Base-by-base conservation (phyloP, 2,113 vertebrate species). In the Onychostruthus taczanowskii region DNA sequence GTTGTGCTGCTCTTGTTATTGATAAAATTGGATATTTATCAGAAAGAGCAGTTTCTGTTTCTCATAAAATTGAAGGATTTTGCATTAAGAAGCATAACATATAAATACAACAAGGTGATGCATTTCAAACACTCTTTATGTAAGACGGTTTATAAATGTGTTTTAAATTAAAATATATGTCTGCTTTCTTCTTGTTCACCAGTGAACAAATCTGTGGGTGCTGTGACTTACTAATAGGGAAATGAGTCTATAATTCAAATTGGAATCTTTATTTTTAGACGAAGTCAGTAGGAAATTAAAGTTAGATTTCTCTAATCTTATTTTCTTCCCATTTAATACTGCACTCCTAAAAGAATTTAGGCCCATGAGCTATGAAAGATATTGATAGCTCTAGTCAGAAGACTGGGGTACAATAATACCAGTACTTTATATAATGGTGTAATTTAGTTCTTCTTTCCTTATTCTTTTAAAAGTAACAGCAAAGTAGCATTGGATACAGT, bases 11-110 rank as follows among this genome's bases (percentile, higher is more conserved):
- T 97, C 88, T 86, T 92, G 58, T 88, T 90, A 93, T 97, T 95
- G 96, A 97, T 97, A 96, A 97, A 97, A 97, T 95, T 93, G 95
- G 95, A 68, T 96, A 96, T 98, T 98, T 97, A 96, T 94, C 73
- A 92, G 61, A 80, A 96, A 70, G 35, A 78, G 62, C 41, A 77
- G 56, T 84, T 93, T 92, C 87, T 87, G 46, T 91, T 94, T 82
- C 78, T 89, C 39, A 64, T 56, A 78, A 94, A 97, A 84, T 63
- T 8, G 12, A 58, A 70, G 50, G 27, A 63, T 86, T 91, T 91
- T 83, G 35, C 68, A 55, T 84, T 86, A 43, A 86, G 67, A 84
- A 93, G 43, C 6, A 11, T 46, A 76, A 78, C 86, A 49, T 43
- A 81, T 44, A 87, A 94, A 82, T 76, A 52, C 9, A 90, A 24